Conservation (phyloP, 1,140 invertebrate species). For the Pomacea maculata region DNA sequence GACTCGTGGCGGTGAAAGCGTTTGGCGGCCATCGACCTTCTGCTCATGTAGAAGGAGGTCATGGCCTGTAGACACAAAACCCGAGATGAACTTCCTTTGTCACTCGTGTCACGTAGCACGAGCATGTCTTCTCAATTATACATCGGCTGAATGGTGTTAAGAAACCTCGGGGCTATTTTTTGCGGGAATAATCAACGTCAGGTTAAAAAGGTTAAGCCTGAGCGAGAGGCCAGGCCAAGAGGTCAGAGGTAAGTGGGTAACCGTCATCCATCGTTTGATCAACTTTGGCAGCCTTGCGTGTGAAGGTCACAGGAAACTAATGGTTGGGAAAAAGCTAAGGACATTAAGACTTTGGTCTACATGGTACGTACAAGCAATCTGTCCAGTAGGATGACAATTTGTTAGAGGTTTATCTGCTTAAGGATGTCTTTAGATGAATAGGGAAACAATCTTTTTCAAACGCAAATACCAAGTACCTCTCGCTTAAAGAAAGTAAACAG, state of each 20-base stretch:
- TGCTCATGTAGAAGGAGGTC: slow-evolving; percentile 12
- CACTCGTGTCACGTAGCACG: too few relatives aligned
- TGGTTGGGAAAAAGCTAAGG: too few relatives aligned
- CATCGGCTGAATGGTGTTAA: not conserved
- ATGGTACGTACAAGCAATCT: too few relatives aligned
- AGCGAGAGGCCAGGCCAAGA: not conserved
- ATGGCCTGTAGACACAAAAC: slow-evolving; percentile 6
- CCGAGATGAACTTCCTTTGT: not conserved
- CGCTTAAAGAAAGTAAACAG: too few relatives aligned
- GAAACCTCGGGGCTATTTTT: not conserved
- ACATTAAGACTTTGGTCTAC: too few relatives aligned
- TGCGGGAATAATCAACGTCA: not conserved
- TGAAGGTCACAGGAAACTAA: too few relatives aligned
- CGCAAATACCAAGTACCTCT: too few relatives aligned
- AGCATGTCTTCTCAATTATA: not conserved
- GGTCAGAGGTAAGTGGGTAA: not conserved
- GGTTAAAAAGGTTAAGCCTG: not conserved
- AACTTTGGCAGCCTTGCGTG: too few relatives aligned
- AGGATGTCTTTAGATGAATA: not conserved
- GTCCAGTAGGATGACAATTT: too few relatives aligned
- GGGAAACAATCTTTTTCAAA: too few relatives aligned
- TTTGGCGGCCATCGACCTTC: slow-evolving; percentile 5
- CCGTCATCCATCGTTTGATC: not conserved
- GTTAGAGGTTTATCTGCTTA: not conserved
- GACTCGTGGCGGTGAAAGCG: slow-evolving; percentile 10